Evolutionary conservation across 1,140 invertebrate genomes (phyloP).

Genomic region (Gryon sp.): DNA sequence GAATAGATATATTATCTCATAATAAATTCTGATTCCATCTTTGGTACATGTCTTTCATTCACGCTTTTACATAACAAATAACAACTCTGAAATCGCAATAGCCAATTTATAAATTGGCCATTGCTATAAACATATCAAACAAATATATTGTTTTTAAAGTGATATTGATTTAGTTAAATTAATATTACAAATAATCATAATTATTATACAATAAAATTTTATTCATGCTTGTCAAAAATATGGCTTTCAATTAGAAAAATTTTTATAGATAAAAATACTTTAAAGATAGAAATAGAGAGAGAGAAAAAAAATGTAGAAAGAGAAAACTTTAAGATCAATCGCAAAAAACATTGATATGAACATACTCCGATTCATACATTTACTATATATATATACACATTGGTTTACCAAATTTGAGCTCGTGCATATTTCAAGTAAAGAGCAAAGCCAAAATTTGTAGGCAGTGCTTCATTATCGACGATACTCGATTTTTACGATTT

Average conservation of each 20-base stretch:
- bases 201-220: too few species aligned
- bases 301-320: too few species aligned
- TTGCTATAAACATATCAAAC: too few species aligned
- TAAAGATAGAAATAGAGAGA: too few species aligned
- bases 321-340: too few species aligned
- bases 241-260: neutral
- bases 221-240: neutral
- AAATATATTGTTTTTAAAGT: too few species aligned
- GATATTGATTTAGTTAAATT: too few species aligned
- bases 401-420: conserved; percentile 50
- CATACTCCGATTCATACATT: conserved; percentile 38
- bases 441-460: conserved; percentile 36
- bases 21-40: conserved; percentile 66
- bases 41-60: conserved; percentile 66
- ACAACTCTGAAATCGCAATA: conserved; percentile 32
- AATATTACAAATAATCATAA: too few species aligned
- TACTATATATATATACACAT: conserved; percentile 55
- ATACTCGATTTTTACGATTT: conserved; percentile 32
- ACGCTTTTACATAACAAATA: conserved; percentile 37
- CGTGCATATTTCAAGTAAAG: conserved; percentile 41
- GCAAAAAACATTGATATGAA: conserved; percentile 43
- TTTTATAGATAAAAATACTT: too few species aligned
- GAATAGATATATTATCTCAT: conserved; percentile 67
- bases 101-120: conserved; percentile 20
- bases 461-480: conserved; percentile 46